phyloP scores from a whole-genome alignment of 2,888 invertebrate species.

The Stenichneumon culpator region DNA sequence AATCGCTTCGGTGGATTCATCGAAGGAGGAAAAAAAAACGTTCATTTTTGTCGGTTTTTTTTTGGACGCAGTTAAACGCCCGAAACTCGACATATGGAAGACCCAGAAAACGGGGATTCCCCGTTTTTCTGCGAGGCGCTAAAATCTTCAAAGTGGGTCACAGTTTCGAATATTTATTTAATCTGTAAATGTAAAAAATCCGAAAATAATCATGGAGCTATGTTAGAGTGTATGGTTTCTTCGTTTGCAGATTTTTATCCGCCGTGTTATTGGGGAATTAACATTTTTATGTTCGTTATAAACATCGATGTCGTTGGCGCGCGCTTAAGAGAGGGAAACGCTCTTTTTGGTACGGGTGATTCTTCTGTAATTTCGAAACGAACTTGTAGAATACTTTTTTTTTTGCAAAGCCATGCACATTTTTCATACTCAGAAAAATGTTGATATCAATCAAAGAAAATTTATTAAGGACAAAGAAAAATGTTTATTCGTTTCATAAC shows the following conservation, averaged over 20 bases:
- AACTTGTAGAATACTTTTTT: too few species aligned
- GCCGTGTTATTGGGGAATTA: too few species aligned
- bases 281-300: too few species aligned
- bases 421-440: background rate
- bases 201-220: background rate
- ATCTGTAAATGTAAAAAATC: background rate
- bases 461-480: too few species aligned
- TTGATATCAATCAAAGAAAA: too few species aligned
- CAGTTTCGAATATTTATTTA: background rate
- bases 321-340: too few species aligned
- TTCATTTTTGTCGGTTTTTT: background rate
- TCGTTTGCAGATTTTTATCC: too few species aligned
- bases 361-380: background rate
- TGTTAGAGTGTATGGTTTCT: background rate
- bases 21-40: background rate
- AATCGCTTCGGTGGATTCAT: background rate
- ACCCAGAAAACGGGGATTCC: background rate
- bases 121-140: background rate
- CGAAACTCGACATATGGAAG: background rate
- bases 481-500: too few species aligned
- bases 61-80: background rate
- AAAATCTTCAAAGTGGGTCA: background rate
- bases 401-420: too few species aligned
- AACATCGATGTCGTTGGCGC: too few species aligned
- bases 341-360: too few species aligned